A percentile compares a stretch with the other conserved stretches of the same genome.
Conservation (phyloP, 2,797 vertebrate species). For the Ciconia nigra region DNA sequence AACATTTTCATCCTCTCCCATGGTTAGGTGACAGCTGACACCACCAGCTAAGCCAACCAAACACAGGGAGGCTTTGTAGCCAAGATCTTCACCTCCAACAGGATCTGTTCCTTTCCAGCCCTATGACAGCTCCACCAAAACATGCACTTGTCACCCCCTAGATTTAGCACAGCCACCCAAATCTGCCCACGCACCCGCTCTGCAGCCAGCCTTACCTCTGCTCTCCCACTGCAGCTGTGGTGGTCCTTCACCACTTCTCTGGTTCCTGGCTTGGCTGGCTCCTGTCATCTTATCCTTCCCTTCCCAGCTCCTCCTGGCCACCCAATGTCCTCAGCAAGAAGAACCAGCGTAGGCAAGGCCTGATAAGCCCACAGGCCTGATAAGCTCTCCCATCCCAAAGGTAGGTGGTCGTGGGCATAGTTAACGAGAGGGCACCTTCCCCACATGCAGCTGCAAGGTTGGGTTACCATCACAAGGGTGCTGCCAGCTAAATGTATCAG, state of each 20-base stretch:
- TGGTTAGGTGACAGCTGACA: not conserved
- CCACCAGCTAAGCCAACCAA: not conserved
- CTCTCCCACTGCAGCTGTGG: not conserved
- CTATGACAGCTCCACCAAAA: not conserved
- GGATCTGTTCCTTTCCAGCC: not conserved
- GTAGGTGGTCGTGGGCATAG: not conserved
- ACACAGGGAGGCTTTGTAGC: not conserved
- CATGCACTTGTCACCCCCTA: fast-evolving
- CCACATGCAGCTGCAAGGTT: not conserved
- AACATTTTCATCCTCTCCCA: not conserved
- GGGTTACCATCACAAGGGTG: not conserved
- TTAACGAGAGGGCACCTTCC: not conserved
- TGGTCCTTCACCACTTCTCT: not conserved
- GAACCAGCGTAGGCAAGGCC: not conserved
- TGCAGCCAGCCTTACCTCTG: not conserved
- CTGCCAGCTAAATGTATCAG: not conserved
- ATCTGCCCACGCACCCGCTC: not conserved
- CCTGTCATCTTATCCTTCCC: not conserved
- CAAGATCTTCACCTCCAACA: not conserved
- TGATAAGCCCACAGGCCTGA: not conserved
- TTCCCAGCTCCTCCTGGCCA: not conserved
- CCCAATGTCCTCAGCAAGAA: not conserved
- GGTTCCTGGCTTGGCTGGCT: not conserved
- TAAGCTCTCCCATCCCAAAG: not conserved
- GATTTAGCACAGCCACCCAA: not conserved